These are phyloP conservation scores for Anas bahamensis DNA, from an alignment of 2,797 vertebrate species.

Conservation along the genomic window DNA sequence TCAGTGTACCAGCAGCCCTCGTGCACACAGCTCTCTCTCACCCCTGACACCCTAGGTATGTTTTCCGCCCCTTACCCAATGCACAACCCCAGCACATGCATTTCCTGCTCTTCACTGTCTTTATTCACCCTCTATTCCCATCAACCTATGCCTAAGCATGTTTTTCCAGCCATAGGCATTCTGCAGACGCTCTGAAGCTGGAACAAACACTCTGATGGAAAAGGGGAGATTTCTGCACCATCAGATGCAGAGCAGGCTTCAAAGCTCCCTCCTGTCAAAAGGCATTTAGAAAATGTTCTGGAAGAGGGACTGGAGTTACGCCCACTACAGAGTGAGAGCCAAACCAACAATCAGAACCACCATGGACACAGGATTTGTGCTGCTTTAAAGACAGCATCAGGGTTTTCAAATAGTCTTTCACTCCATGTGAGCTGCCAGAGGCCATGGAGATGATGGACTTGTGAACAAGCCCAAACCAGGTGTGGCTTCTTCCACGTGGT, in stretches of 20 bases:
- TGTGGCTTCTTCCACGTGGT: not conserved
- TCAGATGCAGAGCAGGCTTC: not conserved
- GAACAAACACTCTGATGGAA: not conserved
- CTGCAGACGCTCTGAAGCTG: not conserved
- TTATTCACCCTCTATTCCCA: not conserved
- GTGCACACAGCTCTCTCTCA: not conserved
- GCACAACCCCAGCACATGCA: not conserved
- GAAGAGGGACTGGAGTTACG: not conserved
- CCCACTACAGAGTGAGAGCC: not conserved
- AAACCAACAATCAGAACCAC: not conserved
- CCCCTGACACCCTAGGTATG: no score
- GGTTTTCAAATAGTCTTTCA: not conserved
- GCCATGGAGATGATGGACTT: not conserved
- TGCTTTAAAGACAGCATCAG: not conserved
- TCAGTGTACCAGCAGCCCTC: not conserved
- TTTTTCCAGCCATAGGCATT: not conserved
- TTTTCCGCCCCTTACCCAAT: not conserved
- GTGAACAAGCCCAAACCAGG: not conserved
- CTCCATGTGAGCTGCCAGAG: fast-evolving
- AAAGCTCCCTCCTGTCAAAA: not conserved
- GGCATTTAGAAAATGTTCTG: not conserved
- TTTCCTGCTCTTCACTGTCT: not conserved
- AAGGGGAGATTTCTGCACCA: not conserved
- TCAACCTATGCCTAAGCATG: fast-evolving
- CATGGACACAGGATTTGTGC: not conserved